Evolutionary conservation across 1,140 invertebrate genomes (phyloP).

Genomic region (Drosophila dunni): DNA sequence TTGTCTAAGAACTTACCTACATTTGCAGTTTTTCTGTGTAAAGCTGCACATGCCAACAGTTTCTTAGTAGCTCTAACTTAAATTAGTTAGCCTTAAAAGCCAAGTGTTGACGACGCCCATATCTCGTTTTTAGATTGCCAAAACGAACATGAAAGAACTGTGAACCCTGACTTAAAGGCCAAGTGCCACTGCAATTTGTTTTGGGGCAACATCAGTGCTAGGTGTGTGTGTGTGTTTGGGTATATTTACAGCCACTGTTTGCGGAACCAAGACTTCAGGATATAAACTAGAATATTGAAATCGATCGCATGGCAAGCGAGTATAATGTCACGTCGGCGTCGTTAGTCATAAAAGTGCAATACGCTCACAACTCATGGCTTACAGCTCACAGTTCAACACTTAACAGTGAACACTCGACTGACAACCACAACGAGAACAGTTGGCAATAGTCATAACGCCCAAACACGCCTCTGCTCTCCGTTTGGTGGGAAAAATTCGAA

Average conservation of each 20-base stretch:
- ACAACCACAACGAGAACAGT: background rate
- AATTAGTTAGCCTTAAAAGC: background rate
- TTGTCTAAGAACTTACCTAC: too few species aligned
- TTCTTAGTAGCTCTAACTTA: background rate
- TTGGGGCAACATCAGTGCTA: constrained; percentile 22
- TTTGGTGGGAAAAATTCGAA: constrained; percentile 43
- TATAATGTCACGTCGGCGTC: constrained; percentile 63
- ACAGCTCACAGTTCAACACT: constrained; percentile 21
- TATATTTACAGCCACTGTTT: constrained; percentile 42
- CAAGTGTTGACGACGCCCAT: constrained; percentile 9
- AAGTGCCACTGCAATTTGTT: constrained; percentile 74
- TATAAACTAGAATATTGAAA: constrained; percentile 55
- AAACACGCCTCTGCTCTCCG: constrained; percentile 13
- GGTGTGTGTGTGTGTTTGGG: constrained; percentile 20
- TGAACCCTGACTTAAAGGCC: constrained; percentile 53
- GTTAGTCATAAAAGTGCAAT: constrained; percentile 61
- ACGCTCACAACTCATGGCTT: constrained; percentile 17
- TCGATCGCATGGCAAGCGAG: constrained; percentile 38
- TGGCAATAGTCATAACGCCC: constrained; percentile 23
- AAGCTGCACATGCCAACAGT: background rate
- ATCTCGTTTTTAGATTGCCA: constrained; percentile 8
- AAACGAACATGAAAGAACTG: constrained; percentile 27
- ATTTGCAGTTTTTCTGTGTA: background rate
- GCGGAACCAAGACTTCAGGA: constrained; percentile 64
- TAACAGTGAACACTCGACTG: background rate